Percentiles rank a stretch among this genome's conserved stretches.
These are phyloP conservation scores for Orycteropus afer DNA, from an alignment of 2,113 vertebrate species.

Conservation along the genomic window DNA sequence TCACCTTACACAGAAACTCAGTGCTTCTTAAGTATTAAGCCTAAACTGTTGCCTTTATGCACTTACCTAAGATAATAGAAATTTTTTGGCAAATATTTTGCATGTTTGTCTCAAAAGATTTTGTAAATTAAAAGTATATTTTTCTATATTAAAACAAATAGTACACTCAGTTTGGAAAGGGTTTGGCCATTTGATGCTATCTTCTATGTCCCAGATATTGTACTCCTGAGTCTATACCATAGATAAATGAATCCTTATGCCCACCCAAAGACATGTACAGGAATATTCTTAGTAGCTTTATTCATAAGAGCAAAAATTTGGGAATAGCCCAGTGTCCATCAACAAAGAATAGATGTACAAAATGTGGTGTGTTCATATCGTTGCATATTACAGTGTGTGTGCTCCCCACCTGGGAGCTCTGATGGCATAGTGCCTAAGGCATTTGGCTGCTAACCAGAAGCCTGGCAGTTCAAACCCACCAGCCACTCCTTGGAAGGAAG, in stretches of 20 bases:
- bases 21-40: no score
- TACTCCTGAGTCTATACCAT: neutral
- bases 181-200: neutral
- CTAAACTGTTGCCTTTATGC: neutral
- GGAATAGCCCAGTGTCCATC: neutral
- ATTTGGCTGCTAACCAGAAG: no score
- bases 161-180: neutral
- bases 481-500: no score
- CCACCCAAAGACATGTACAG: neutral
- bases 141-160: conserved; percentile 10
- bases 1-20: no score
- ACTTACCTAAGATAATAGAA: neutral
- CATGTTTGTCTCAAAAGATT: conserved; percentile 8
- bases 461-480: no score
- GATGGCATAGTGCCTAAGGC: no score
- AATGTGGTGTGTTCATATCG: neutral
- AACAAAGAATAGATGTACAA: neutral
- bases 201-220: neutral
- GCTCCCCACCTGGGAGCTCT: neutral
- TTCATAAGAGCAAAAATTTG: neutral
- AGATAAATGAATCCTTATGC: neutral
- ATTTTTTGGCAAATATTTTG: neutral
- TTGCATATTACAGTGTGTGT: neutral
- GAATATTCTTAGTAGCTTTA: neutral
- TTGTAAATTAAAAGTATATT: neutral